Evolutionary conservation across 2,113 vertebrate species (phyloP).

Genomic region (Zosterops hypoxanthus): DNA sequence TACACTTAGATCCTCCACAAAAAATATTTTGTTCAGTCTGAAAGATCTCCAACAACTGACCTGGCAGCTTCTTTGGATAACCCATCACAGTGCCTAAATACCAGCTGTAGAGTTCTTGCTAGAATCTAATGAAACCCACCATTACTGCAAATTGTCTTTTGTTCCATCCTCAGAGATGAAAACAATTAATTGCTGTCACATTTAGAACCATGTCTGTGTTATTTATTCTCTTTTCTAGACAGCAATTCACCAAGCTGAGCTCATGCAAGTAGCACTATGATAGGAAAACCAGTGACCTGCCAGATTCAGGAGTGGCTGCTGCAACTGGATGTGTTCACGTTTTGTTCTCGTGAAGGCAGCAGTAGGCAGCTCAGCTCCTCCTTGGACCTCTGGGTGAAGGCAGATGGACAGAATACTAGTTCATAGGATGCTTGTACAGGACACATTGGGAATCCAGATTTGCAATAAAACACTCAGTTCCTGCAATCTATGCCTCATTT

Average conservation of each 20-base stretch:
- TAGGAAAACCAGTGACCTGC: background rate
- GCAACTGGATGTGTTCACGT: background rate
- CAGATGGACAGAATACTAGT: background rate
- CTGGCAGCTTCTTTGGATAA: background rate
- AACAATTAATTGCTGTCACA: background rate
- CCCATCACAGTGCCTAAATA: background rate
- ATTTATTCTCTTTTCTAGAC: background rate
- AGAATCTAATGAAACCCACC: background rate
- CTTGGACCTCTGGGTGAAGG: background rate
- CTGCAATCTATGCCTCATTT: background rate
- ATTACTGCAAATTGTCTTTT: background rate
- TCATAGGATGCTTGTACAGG: background rate
- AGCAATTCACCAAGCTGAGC: background rate
- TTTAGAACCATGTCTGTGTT: background rate
- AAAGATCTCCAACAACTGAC: background rate
- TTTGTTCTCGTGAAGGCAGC: background rate
- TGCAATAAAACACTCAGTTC: background rate
- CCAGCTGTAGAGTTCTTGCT: background rate
- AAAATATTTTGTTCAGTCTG: background rate
- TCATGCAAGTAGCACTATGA: background rate
- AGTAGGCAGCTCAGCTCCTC: background rate
- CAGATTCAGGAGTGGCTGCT: background rate
- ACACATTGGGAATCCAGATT: background rate
- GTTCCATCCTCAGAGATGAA: background rate
- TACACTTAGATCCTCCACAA: background rate